A percentile compares a stretch with the other conserved stretches of the same genome.
Evolutionary conservation across 2,113 vertebrate species (phyloP).

Genomic region (Labeo catla): DNA sequence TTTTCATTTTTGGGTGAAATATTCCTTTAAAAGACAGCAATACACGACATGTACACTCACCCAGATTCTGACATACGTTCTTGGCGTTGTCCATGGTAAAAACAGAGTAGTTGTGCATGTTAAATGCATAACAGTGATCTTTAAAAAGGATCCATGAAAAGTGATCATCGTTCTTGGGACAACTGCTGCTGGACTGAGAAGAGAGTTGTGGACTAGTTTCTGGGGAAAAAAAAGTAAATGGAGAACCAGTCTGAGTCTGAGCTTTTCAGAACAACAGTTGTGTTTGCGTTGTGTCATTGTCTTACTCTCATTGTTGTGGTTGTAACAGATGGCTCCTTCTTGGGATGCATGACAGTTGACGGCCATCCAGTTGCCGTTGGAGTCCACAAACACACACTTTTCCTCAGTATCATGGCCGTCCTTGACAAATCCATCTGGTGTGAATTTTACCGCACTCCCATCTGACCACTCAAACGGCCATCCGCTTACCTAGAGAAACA

Average conservation of each 20-base stretch:
- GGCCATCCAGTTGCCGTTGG: constrained; percentile 81
- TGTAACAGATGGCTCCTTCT: constrained; percentile 92
- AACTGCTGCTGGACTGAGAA: constrained; percentile 62
- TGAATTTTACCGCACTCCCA: constrained; percentile 80
- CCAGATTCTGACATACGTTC: constrained; percentile 79
- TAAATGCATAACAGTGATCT: constrained; percentile 84
- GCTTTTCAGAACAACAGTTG: background rate
- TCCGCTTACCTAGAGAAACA: constrained; percentile 72
- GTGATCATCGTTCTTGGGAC: constrained; percentile 69
- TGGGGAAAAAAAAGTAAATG: background rate
- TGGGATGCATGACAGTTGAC: constrained; percentile 73
- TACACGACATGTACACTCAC: constrained; percentile 71
- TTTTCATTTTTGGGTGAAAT: too few species aligned
- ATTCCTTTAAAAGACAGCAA: background rate
- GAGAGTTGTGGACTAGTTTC: background rate
- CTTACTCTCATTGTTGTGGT: constrained; percentile 68
- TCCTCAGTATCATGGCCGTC: constrained; percentile 63
- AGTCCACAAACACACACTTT: constrained; percentile 81
- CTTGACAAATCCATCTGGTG: constrained; percentile 64
- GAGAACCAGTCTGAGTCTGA: background rate
- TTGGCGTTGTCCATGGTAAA: constrained; percentile 78
- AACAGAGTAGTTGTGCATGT: constrained; percentile 84
- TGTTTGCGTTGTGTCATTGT: background rate
- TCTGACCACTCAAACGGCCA: constrained; percentile 91
- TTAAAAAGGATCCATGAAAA: constrained; percentile 83